Conservation (phyloP, 2,797 vertebrate species). For the Anguilla anguilla region DNA sequence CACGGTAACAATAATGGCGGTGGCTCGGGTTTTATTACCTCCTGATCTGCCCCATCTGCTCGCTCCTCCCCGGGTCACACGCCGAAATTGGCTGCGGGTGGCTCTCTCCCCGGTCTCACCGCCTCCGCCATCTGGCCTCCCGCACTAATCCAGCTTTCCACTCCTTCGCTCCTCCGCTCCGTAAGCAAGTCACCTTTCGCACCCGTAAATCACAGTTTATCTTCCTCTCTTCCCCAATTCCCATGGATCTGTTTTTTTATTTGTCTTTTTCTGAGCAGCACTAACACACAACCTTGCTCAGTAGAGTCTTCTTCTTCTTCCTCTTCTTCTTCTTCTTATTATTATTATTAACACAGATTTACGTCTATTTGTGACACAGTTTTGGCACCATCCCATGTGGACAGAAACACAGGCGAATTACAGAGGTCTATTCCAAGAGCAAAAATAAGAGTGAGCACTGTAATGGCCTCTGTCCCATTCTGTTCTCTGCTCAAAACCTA, state of each 20-base stretch:
- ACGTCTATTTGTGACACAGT: too few species aligned
- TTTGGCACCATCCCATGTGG: not conserved
- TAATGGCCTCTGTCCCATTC: not conserved
- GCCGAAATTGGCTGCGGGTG: constrained; percentile 47
- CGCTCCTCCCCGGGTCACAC: constrained; percentile 52
- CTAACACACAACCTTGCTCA: too few species aligned
- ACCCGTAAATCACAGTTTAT: not conserved
- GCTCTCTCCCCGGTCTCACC: constrained; percentile 31
- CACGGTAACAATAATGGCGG: constrained; percentile 64
- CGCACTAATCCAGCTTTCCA: constrained; percentile 54
- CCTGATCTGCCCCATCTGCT: constrained; percentile 70
- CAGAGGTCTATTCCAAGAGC: not conserved
- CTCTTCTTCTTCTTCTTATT: too few species aligned
- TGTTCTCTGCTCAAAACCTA: not conserved
- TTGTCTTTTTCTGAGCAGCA: not conserved
- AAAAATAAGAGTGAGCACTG: not conserved
- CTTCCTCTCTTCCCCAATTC: not conserved
- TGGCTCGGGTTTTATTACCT: constrained; percentile 72
- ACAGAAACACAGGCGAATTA: not conserved
- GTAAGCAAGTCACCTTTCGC: not conserved
- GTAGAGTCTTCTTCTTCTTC: too few species aligned
- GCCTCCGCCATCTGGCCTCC: constrained; percentile 58
- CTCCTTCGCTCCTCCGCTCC: constrained; percentile 24
- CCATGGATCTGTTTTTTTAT: not conserved
- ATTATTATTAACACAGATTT: too few species aligned